A percentile compares a stretch with the other conserved stretches of the same genome.
Evolutionary conservation across 2,888 invertebrate genomes (phyloP).

Genomic region (Odontothrips loti): DNA sequence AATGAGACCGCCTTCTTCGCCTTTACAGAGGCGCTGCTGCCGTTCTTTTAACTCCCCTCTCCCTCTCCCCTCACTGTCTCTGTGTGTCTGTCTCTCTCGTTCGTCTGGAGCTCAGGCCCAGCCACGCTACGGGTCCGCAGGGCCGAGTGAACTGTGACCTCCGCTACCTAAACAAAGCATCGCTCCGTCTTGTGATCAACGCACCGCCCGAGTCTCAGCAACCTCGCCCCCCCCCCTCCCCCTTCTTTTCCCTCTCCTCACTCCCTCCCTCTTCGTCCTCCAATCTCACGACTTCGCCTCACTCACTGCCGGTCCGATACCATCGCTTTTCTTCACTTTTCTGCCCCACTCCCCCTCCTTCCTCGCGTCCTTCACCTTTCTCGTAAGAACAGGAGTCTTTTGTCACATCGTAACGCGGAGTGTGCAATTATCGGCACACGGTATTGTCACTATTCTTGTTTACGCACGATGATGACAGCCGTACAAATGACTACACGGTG

Average conservation of each 20-base stretch:
- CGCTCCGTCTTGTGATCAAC: not conserved
- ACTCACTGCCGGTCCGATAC: not conserved
- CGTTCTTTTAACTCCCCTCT: not conserved
- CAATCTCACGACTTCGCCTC: not conserved
- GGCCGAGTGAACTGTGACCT: slow-evolving; percentile 24
- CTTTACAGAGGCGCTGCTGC: not conserved
- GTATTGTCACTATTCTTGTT: too few relatives aligned
- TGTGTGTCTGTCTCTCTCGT: not conserved
- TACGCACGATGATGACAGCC: too few relatives aligned
- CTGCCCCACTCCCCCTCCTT: not conserved
- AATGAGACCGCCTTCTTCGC: not conserved
- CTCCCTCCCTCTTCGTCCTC: not conserved
- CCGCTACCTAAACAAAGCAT: slow-evolving; percentile 16
- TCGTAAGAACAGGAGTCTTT: not conserved
- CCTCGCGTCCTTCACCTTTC: not conserved
- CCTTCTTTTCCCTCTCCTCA: not conserved
- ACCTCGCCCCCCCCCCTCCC: not conserved
- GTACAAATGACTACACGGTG: too few relatives aligned
- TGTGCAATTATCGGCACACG: too few relatives aligned
- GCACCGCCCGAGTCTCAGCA: not conserved
- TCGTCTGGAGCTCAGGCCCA: not conserved
- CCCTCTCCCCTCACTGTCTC: not conserved
- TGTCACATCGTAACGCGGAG: not conserved
- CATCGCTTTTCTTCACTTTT: slow-evolving; percentile 23
- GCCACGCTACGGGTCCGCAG: not conserved